Evolutionary conservation across 2,113 vertebrate species (phyloP), one percentile per base, ranked within the genome.

Genomic region (Corydoras maculifer): DNA sequence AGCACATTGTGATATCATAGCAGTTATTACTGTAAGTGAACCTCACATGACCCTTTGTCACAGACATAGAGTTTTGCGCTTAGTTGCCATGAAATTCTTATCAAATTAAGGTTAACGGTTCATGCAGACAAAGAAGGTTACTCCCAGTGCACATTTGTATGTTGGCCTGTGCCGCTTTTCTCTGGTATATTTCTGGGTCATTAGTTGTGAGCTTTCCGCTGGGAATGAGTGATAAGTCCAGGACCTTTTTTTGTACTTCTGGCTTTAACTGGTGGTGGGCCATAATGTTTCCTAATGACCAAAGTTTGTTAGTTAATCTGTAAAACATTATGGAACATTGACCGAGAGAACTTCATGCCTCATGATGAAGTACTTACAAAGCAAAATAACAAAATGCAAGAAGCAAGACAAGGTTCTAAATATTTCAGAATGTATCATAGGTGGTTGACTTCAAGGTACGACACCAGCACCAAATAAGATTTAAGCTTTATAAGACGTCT

Each of bases 21-120:
- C 79, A 81, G 75, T 82, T 83, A 87, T 86, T 83, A 84, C 66
- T 84, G 80, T 65, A 81, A 84, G 82, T 84, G 84, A 87, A 87
- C 84, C 78, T 0, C 85, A 88, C 74, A 86, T 82, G 78, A 73
- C 76, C 76, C 75, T 75, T 76, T 80, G 84, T 82, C 81, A 81
- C 73, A 82, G 84, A 81, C 80, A 81, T 81, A 79, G 76, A 80
- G 73, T 79, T 83, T 43, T 66, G 82, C 79, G 75, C 66, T 60
- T 82, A 78, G 65, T 25, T 78, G 81, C 81, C 77, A 77, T 51
- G 76, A 75, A 85, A 86, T 77, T 80, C 78, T 72, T 63, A 77
- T 75, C 75, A 77, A 71, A 79, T 73, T 53, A 82, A 77, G 83
- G 82, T 82, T 85, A 74, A 57, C 73, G 82, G 85, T 89, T 85